Conservation (phyloP, 1,140 invertebrate genomes). For the Drosophila kurseongensis region DNA sequence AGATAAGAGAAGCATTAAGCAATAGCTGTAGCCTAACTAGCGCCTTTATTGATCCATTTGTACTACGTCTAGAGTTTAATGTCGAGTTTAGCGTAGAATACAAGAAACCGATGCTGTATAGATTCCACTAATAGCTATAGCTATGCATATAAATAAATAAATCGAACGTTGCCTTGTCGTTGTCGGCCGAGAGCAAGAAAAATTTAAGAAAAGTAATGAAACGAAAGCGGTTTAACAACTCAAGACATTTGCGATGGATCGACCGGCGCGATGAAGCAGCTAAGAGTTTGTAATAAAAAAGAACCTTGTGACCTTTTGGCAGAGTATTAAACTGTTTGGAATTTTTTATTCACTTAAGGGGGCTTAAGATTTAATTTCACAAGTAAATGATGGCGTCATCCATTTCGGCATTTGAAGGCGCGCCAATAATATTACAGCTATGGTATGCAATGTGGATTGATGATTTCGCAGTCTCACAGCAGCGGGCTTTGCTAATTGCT, state of each 20-base stretch:
- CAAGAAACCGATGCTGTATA: conserved; percentile 51
- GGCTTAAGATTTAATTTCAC: not conserved
- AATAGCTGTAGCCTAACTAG: conserved; percentile 7
- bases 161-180: conserved; percentile 5
- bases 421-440: not conserved
- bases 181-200: not conserved
- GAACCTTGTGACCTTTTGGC: conserved; percentile 21
- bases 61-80: conserved; percentile 36
- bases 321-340: conserved; percentile 5
- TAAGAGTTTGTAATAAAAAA: conserved; percentile 22
- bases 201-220: not conserved
- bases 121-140: conserved; percentile 61
- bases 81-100: conserved; percentile 38
- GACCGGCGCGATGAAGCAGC: not conserved
- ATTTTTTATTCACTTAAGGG: not conserved
- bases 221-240: not conserved
- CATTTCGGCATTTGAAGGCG: not conserved
- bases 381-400: not conserved
- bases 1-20: not conserved
- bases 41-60: conserved; percentile 31
- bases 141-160: conserved; percentile 43
- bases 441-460: not conserved
- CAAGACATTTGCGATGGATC: not conserved
- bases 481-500: not conserved
- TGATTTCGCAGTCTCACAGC: not conserved